Evolutionary conservation across 1,140 invertebrate species (phyloP).

Genomic region (Apis laboriosa): DNA sequence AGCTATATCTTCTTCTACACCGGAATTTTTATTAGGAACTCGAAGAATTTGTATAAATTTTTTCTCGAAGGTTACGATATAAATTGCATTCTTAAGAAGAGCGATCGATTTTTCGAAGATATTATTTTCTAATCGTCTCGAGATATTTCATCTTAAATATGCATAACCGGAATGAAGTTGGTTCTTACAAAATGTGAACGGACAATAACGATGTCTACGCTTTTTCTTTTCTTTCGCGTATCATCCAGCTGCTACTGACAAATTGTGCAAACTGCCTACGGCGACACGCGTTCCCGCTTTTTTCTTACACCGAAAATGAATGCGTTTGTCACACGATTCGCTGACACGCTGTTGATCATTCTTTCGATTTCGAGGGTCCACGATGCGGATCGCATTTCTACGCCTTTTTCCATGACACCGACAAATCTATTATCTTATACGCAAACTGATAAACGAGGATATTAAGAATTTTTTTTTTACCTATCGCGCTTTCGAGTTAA

Average conservation of each 20-base stretch:
- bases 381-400: not conserved
- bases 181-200: not conserved
- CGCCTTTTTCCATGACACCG: not conserved
- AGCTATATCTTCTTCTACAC: not conserved
- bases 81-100: no score
- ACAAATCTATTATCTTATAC: not conserved
- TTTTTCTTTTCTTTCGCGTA: not conserved
- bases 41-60: not conserved
- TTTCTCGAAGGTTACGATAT: not conserved
- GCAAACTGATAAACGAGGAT: not conserved
- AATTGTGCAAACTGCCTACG: conserved; percentile 46
- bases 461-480: not conserved
- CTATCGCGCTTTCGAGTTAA: no score
- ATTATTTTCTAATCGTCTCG: no score
- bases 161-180: conserved; percentile 14
- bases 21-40: no score
- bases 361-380: not conserved
- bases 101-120: no score
- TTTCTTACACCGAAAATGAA: conserved; percentile 8
- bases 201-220: not conserved
- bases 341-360: not conserved
- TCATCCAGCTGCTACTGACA: conserved; percentile 31
- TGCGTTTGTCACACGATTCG: conserved; percentile 2
- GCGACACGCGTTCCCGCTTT: conserved; percentile 19
- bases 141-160: not conserved